Evolutionary conservation across 1,140 invertebrate species (phyloP).

Genomic region (Drosophila saltans): DNA sequence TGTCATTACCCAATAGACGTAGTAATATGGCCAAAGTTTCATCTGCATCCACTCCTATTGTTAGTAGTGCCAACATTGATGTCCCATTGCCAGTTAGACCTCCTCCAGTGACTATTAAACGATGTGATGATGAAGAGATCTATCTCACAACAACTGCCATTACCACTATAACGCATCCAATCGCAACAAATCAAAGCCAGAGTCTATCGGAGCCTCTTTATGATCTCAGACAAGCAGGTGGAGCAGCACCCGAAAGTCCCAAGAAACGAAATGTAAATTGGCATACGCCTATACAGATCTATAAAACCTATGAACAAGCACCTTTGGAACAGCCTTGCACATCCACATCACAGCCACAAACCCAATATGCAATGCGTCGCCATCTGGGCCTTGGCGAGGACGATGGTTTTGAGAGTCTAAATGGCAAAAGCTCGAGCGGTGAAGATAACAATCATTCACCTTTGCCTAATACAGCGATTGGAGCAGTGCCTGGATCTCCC

Average conservation of each 20-base stretch:
- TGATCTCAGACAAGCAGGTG: constrained; percentile 54
- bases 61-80: constrained; percentile 21
- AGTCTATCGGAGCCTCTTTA: constrained; percentile 33
- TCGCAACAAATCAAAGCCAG: neutral
- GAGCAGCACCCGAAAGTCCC: constrained; percentile 49
- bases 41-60: constrained; percentile 11
- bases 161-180: constrained; percentile 30
- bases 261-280: constrained; percentile 83
- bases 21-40: constrained; percentile 23
- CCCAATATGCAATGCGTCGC: constrained; percentile 47
- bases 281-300: constrained; percentile 78
- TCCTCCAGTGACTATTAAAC: constrained; percentile 21
- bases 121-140: constrained; percentile 48
- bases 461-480: constrained; percentile 33
- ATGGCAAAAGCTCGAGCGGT: constrained; percentile 91
- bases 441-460: constrained; percentile 84
- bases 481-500: constrained; percentile 3
- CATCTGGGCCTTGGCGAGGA: constrained; percentile 85
- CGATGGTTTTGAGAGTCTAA: constrained; percentile 94
- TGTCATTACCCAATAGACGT: constrained; percentile 39
- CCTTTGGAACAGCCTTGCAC: constrained; percentile 52
- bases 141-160: constrained; percentile 58
- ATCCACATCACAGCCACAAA: constrained; percentile 14
- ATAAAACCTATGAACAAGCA: constrained; percentile 56
- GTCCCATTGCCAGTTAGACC: constrained; percentile 5